Evolutionary conservation across 2,797 vertebrate species (phyloP), one percentile per base, ranked within the genome.

Genomic region (Sebastes taczanowskii): DNA sequence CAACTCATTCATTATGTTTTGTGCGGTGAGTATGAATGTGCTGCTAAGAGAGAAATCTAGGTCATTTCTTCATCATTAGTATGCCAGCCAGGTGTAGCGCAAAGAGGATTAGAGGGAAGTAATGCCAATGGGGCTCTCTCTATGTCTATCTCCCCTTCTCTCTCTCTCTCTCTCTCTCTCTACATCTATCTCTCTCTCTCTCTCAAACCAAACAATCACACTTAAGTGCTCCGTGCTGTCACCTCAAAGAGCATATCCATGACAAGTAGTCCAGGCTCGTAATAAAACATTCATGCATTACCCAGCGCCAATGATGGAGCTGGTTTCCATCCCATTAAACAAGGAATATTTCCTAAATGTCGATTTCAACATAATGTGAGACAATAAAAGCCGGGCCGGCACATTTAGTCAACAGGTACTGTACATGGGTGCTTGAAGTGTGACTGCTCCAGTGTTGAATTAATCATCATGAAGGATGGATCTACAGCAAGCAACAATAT

Each of bases 61-160:
- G 92, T 91, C 93, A 91, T 92, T 93, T 89, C 77, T 86, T 80
- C 78, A 74, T 91, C 91, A 92, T 94, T 92, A 92, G 91, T 88
- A 94, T 94, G 90, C 93, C 81, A 92, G 82, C 90, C 92, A 94
- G 94, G 93, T 95, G 90, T 89, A 80, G 78, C n/a, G 18, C 86
- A 91, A 91, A 92, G 88, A 92, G 89, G 92, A 94, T 94, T 93
- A 94, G 78, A 89, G 82, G 65, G 71, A 86, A 86, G 86, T 81
- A 74, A 78, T 80, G 78, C 88, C 83, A 86, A 71, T 49, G 74
- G 80, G 65, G 52, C 78, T 84, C 80, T 85, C 64, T 85, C 64
- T 27, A 20, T 70, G 60, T 75, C 80, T 86, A 29, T 71, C 78
- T 62, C 46, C 10, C 29, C 29, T 53, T 56, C 61, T 63, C 18